Evolutionary conservation across 2,797 vertebrate species (phyloP).

Genomic region (Lutjanus campechanus): DNA sequence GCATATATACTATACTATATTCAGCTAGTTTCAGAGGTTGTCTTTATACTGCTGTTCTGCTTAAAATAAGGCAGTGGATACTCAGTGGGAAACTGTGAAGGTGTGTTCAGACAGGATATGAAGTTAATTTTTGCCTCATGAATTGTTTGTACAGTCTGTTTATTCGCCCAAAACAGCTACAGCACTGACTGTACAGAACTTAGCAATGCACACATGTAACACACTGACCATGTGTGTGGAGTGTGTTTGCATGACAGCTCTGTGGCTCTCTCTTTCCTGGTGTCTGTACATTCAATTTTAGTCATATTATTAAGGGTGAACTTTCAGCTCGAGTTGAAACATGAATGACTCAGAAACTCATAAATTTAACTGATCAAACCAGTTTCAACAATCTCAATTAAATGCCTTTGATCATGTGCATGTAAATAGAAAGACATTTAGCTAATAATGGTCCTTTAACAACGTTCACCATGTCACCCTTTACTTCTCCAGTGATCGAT

Average conservation of each 20-base stretch:
- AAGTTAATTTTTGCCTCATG: background rate
- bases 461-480: background rate
- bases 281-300: too few relatives aligned
- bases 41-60: background rate
- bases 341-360: too few relatives aligned
- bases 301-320: too few relatives aligned
- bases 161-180: background rate
- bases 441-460: background rate
- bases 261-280: too few relatives aligned
- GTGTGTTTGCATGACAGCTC: background rate
- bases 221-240: background rate
- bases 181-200: too few relatives aligned
- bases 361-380: background rate
- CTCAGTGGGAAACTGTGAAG: background rate
- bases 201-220: background rate
- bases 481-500: constrained; percentile 88
- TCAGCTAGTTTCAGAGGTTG: background rate
- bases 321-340: too few relatives aligned
- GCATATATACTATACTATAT: too few relatives aligned
- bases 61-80: background rate
- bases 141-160: background rate
- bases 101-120: background rate
- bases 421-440: background rate
- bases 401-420: background rate
- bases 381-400: background rate